Percentiles rank a stretch among this genome's conserved stretches.
phyloP scores from a whole-genome alignment of 2,797 vertebrate species.

The Spatula versicolor region DNA sequence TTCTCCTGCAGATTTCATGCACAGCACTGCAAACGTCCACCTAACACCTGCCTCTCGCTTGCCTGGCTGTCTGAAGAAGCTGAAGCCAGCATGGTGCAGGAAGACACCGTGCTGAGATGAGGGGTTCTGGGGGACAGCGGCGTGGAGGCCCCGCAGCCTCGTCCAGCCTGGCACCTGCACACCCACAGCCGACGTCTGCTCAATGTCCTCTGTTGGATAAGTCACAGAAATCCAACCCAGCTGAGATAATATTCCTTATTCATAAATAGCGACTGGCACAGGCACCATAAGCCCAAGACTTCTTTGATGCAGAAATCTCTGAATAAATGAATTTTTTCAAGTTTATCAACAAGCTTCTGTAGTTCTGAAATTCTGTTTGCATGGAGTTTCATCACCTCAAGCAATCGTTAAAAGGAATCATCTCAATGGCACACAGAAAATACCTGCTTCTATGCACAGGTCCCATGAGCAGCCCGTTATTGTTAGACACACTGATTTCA shows the following conservation, averaged over 20 bases:
- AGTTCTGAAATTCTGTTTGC: background rate
- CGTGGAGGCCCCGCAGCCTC: background rate
- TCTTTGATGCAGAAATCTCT: background rate
- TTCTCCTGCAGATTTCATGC: background rate
- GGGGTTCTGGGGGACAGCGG: too few species aligned
- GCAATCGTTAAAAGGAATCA: background rate
- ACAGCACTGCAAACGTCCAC: background rate
- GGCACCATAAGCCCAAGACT: background rate
- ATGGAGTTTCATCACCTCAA: background rate
- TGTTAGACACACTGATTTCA: background rate
- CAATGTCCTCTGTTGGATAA: background rate
- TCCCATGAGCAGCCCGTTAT: background rate
- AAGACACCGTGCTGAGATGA: background rate
- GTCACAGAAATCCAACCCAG: background rate
- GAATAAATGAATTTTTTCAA: background rate
- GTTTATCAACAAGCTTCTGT: background rate
- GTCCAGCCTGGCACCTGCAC: background rate
- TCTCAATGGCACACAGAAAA: background rate
- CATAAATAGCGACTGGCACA: background rate
- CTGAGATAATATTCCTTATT: background rate
- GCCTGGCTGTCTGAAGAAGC: background rate
- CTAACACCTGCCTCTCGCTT: fast-evolving
- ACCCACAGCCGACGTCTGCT: too few species aligned
- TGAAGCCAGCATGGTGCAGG: fast-evolving
- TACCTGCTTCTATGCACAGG: background rate